Conservation (phyloP, 1,140 invertebrate genomes). For the Drosophila carrolli region DNA sequence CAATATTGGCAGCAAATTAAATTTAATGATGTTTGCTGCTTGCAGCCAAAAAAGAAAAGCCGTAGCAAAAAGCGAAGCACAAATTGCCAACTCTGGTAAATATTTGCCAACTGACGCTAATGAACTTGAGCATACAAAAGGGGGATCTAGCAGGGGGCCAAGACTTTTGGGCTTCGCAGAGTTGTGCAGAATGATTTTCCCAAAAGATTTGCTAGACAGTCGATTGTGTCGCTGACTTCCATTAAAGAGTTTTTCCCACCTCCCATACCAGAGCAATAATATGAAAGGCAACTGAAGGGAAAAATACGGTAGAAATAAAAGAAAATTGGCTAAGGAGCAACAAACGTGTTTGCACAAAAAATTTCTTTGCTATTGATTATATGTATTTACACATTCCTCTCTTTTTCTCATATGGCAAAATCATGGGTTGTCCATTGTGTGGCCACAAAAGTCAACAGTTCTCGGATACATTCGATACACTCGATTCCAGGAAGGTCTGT, state of each 20-base stretch:
- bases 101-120: slow-evolving; percentile 78
- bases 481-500: slow-evolving; percentile 17
- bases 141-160: slow-evolving; percentile 19
- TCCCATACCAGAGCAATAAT: slow-evolving; percentile 7
- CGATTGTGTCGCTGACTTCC: slow-evolving; percentile 43
- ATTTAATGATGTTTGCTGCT: slow-evolving; percentile 77
- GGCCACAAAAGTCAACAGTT: slow-evolving; percentile 44
- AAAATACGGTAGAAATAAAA: slow-evolving; percentile 36
- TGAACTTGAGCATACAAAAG: slow-evolving; percentile 77
- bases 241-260: slow-evolving; percentile 60
- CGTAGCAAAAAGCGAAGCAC: slow-evolving; percentile 33
- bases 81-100: slow-evolving; percentile 67
- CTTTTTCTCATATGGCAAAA: slow-evolving; percentile 1
- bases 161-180: slow-evolving; percentile 7
- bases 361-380: slow-evolving; percentile 71
- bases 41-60: slow-evolving; percentile 42
- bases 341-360: slow-evolving; percentile 66
- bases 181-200: slow-evolving; percentile 44
- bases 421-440: slow-evolving; percentile 33
- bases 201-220: slow-evolving; percentile 29
- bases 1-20: slow-evolving; percentile 79
- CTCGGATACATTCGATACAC: slow-evolving; percentile 2
- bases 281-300: slow-evolving; percentile 19
- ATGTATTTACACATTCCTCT: slow-evolving; percentile 38
- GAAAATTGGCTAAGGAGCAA: slow-evolving; percentile 42